A percentile compares a stretch with the other conserved stretches of the same genome.
phyloP scores from a whole-genome alignment of 2,888 invertebrate genomes.

The Phortica magna region DNA sequence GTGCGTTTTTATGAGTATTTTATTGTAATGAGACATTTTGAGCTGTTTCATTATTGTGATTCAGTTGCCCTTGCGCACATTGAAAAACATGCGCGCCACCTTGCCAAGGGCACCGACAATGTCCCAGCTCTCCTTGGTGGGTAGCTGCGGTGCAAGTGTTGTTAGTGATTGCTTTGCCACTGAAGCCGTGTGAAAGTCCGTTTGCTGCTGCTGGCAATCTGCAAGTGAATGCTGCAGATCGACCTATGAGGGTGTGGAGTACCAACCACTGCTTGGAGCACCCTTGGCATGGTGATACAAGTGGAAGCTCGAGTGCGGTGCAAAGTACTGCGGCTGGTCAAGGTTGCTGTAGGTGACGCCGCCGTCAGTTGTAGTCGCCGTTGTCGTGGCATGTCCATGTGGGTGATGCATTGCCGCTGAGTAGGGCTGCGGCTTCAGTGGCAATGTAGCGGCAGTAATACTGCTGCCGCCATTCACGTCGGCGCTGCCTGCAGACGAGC shows the following conservation, averaged over 20 bases:
- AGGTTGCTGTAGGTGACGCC: constrained; percentile 82
- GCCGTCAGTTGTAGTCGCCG: constrained; percentile 82
- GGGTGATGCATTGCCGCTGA: constrained; percentile 83
- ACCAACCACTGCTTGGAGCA: constrained; percentile 86
- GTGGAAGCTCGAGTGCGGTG: constrained; percentile 90
- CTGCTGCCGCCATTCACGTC: constrained; percentile 77
- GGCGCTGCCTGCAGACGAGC: constrained; percentile 74
- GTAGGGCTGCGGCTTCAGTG: constrained; percentile 94
- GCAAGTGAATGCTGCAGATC: constrained; percentile 47
- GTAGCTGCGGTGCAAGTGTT: constrained; percentile 23
- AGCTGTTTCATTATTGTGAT: background rate
- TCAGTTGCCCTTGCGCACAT: constrained; percentile 64
- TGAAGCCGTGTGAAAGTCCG: constrained; percentile 25
- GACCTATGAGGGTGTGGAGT: constrained; percentile 86
- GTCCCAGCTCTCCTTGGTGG: constrained; percentile 66
- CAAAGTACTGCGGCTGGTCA: constrained; percentile 92
- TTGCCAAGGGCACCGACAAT: constrained; percentile 73
- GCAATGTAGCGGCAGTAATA: constrained; percentile 83
- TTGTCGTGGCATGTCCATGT: constrained; percentile 64
- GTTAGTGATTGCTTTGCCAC: constrained; percentile 42
- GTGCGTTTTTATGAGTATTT: constrained; percentile 43
- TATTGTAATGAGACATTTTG: constrained; percentile 43
- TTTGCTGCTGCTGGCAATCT: constrained; percentile 34
- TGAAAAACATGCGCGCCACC: constrained; percentile 74
- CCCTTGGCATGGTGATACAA: constrained; percentile 85